A percentile compares a stretch with the other conserved stretches of the same genome.
Conservation (phyloP, 2,113 vertebrate genomes). For the Burhinus oedicnemus region DNA sequence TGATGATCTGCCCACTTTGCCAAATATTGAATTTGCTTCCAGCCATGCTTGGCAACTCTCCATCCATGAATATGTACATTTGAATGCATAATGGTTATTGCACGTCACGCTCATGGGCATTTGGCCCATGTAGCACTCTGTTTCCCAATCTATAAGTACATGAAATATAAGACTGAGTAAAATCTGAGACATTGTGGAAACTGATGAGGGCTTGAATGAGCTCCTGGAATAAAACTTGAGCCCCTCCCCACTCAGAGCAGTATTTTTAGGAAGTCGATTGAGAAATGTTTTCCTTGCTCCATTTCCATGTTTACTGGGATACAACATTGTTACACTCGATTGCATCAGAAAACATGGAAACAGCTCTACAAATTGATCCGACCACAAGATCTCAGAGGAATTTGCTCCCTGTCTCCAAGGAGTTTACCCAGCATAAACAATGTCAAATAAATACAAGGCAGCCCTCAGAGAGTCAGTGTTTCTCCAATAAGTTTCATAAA, state of each 20-base stretch:
- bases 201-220: slow-evolving; percentile 18
- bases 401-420: slow-evolving; percentile 70
- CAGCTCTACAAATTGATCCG: slow-evolving; percentile 54
- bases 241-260: slow-evolving; percentile 5
- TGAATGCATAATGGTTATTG: slow-evolving; percentile 46
- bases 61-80: slow-evolving; percentile 17
- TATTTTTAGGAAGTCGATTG: slow-evolving; percentile 68
- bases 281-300: slow-evolving; percentile 63
- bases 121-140: neutral
- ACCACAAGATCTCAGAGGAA: slow-evolving; percentile 47
- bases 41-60: slow-evolving; percentile 63
- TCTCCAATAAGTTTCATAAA: neutral
- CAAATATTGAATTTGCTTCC: slow-evolving; percentile 42
- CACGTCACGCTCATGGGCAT: slow-evolving; percentile 58
- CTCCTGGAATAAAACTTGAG: slow-evolving; percentile 47
- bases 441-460: slow-evolving; percentile 21
- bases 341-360: slow-evolving; percentile 77
- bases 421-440: slow-evolving; percentile 72
- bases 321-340: slow-evolving; percentile 70
- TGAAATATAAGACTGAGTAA: slow-evolving; percentile 39
- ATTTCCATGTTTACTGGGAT: slow-evolving; percentile 73
- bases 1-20: slow-evolving; percentile 11
- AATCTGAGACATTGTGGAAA: slow-evolving; percentile 50
- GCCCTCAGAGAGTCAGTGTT: neutral
- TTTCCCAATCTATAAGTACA: slow-evolving; percentile 38